Evolutionary conservation across 2,888 invertebrate genomes (phyloP).

Genomic region (Pinctada fucata): DNA sequence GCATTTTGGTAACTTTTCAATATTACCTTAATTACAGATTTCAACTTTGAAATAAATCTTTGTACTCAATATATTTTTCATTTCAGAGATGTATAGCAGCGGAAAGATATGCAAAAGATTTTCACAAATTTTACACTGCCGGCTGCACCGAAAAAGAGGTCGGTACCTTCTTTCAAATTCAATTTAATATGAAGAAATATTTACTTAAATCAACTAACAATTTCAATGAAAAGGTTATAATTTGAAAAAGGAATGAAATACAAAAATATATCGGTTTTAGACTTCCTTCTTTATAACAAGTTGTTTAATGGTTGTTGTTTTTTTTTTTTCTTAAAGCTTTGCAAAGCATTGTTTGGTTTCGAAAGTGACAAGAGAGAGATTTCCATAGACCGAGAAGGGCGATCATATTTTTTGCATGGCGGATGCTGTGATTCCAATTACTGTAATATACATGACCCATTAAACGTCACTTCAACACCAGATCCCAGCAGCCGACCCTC

Average conservation of each 20-base stretch:
- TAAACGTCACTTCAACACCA: slow-evolving; percentile 8
- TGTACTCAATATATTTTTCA: background rate
- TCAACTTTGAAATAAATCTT: too few relatives aligned
- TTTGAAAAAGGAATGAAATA: too few relatives aligned
- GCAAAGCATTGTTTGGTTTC: slow-evolving; percentile 24
- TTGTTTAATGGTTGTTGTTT: too few relatives aligned
- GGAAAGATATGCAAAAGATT: slow-evolving; percentile 18
- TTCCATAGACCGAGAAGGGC: background rate
- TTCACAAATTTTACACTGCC: slow-evolving; percentile 18
- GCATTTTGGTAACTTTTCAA: too few relatives aligned
- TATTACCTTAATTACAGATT: too few relatives aligned
- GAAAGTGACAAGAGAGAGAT: slow-evolving; percentile 3
- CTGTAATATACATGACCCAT: slow-evolving; percentile 28
- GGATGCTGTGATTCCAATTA: slow-evolving; percentile 31
- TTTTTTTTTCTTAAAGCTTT: slow-evolving; percentile 18
- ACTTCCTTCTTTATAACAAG: too few relatives aligned
- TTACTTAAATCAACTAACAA: too few relatives aligned
- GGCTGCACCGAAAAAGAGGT: slow-evolving; percentile 34
- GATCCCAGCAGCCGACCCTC: slow-evolving; percentile 26
- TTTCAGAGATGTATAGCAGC: slow-evolving; percentile 32
- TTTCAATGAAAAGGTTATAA: too few relatives aligned
- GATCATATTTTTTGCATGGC: slow-evolving; percentile 30
- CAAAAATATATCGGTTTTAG: too few relatives aligned
- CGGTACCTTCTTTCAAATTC: background rate
- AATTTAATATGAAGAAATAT: too few relatives aligned